Evolutionary conservation across 1,140 invertebrate genomes (phyloP).

Genomic region (Zeugodacus cucurbitae): DNA sequence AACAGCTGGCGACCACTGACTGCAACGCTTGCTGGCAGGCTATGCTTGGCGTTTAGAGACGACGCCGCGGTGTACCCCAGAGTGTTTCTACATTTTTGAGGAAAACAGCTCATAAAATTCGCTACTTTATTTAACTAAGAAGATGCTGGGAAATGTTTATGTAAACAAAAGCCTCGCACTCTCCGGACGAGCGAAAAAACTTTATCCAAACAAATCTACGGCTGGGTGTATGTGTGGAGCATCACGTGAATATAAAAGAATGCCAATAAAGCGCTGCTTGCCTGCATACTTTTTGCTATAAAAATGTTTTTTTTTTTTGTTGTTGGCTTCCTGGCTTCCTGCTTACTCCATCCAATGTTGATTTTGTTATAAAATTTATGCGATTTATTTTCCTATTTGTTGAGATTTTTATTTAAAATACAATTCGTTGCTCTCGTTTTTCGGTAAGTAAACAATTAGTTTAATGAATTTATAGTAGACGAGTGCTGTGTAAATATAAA

Average conservation of each 20-base stretch:
- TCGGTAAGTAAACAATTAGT: slow-evolving; percentile 33
- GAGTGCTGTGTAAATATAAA: not conserved
- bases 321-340: not conserved
- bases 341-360: not conserved
- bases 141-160: not conserved
- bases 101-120: slow-evolving; percentile 25
- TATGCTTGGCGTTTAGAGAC: not conserved
- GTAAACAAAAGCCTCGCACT: slow-evolving; percentile 12
- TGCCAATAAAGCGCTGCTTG: not conserved
- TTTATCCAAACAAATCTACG: not conserved
- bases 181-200: not conserved
- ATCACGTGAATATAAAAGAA: not conserved
- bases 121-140: not conserved
- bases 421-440: slow-evolving; percentile 15
- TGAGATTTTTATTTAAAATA: slow-evolving; percentile 1
- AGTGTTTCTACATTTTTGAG: slow-evolving; percentile 28
- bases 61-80: not conserved
- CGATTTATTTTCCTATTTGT: slow-evolving; percentile 3
- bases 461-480: slow-evolving; percentile 24
- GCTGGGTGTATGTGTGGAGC: not conserved
- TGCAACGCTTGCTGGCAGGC: not conserved
- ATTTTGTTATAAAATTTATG: slow-evolving; percentile 8
- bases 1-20: not conserved
- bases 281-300: not conserved
- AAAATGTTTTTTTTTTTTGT: not conserved